Percentiles rank a stretch among this genome's conserved stretches.
phyloP scores from a whole-genome alignment of 2,888 invertebrate genomes.

The Pyrgus malvae region DNA sequence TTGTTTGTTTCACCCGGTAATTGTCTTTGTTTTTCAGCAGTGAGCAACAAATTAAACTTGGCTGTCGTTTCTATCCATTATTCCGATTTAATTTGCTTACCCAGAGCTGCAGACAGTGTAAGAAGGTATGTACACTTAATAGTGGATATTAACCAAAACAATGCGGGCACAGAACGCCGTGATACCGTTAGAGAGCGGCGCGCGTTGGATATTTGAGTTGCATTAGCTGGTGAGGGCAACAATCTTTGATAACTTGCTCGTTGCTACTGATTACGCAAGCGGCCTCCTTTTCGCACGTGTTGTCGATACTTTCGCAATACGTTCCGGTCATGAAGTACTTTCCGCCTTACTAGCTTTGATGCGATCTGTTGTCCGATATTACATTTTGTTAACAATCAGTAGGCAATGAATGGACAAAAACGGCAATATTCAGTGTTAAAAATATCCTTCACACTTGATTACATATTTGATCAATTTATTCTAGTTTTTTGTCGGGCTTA shows the following conservation, averaged over 20 bases:
- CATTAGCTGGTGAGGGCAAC: constrained; percentile 60
- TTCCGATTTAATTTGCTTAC: constrained; percentile 12
- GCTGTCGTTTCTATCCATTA: constrained; percentile 29
- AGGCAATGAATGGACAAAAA: too few relatives aligned
- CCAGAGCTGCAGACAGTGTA: constrained; percentile 8
- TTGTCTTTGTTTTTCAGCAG: constrained; percentile 36
- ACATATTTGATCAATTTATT: too few relatives aligned
- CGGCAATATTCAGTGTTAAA: too few relatives aligned
- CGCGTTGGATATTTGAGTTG: constrained; percentile 52
- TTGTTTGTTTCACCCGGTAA: constrained; percentile 36
- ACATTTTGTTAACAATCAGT: constrained; percentile 1
- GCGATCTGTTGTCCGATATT: background rate
- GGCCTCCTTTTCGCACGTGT: constrained; percentile 71
- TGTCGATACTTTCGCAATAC: constrained; percentile 58
- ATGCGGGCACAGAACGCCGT: constrained; percentile 55
- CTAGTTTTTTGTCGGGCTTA: too few relatives aligned
- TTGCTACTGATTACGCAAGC: constrained; percentile 60
- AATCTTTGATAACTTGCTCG: constrained; percentile 64
- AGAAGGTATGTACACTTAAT: constrained; percentile 32
- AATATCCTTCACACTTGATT: too few relatives aligned
- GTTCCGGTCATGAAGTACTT: constrained; percentile 50
- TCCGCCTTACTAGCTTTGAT: constrained; percentile 17
- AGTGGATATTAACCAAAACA: constrained; percentile 57
- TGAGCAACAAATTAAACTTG: constrained; percentile 32
- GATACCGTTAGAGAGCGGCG: constrained; percentile 64